phyloP scores from a whole-genome alignment of 2,113 vertebrate species.

The Microcebus lehilahytsara region DNA sequence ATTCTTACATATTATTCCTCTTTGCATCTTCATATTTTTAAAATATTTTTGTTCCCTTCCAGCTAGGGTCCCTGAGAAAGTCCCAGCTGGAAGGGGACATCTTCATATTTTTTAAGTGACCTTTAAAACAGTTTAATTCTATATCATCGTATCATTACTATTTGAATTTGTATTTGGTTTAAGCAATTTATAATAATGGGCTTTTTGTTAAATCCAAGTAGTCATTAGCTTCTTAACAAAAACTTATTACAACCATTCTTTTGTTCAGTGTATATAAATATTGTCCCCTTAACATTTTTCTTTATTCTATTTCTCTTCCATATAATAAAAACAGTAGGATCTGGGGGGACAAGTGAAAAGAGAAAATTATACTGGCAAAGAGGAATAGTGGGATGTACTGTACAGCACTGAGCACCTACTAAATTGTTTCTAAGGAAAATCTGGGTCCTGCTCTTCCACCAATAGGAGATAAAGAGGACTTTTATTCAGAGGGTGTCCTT shows the following conservation, averaged over 20 bases:
- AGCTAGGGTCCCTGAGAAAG: too few species aligned
- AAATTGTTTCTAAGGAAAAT: background rate
- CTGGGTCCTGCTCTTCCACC: background rate
- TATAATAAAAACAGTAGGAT: background rate
- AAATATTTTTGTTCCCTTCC: too few species aligned
- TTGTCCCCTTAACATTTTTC: background rate
- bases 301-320: background rate
- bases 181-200: background rate
- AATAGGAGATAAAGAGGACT: too few species aligned
- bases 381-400: background rate
- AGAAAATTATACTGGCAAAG: background rate
- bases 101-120: background rate
- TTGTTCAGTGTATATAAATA: background rate
- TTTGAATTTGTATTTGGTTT: conserved; percentile 25
- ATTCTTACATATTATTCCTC: background rate
- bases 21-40: background rate
- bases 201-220: background rate
- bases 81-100: background rate
- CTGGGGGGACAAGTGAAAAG: background rate
- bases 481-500: too few species aligned
- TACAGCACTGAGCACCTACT: background rate
- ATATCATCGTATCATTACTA: background rate
- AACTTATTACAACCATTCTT: background rate
- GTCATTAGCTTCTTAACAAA: background rate
- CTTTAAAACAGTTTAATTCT: conserved; percentile 21